These are phyloP conservation scores for Varroa destructor DNA, from an alignment of 1,140 invertebrate species.

Conservation along the genomic window DNA sequence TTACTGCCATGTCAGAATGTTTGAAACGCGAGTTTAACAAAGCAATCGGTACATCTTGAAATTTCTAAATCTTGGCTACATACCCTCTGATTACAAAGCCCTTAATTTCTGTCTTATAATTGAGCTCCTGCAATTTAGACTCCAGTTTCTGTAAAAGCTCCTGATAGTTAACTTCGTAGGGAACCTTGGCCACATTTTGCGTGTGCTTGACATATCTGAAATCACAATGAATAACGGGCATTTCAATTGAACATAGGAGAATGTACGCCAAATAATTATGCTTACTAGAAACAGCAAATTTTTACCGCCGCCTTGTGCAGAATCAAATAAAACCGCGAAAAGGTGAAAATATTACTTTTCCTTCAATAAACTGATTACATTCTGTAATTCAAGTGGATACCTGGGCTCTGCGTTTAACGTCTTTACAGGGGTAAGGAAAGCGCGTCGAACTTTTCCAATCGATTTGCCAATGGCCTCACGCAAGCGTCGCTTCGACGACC, in stretches of 20 bases:
- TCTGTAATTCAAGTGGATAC: background rate
- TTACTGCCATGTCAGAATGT: too few relatives aligned
- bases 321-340: too few relatives aligned
- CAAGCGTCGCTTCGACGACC: conserved; percentile 2
- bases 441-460: conserved; percentile 4
- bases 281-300: too few relatives aligned
- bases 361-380: background rate
- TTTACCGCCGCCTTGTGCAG: too few relatives aligned
- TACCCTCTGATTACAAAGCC: conserved; percentile 22
- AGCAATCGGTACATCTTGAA: too few relatives aligned
- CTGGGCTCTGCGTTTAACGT: background rate
- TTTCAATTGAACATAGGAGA: background rate
- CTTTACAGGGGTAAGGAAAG: background rate
- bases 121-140: conserved; percentile 22
- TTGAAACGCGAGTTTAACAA: too few relatives aligned
- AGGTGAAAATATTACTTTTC: too few relatives aligned
- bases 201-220: conserved; percentile 24
- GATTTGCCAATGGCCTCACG: background rate
- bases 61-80: background rate
- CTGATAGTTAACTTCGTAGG: conserved; percentile 15
- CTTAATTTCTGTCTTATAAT: conserved; percentile 21
- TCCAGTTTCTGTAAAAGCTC: conserved; percentile 13
- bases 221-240: background rate
- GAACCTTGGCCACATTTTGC: conserved; percentile 25
- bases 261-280: too few relatives aligned